phyloP scores from a whole-genome alignment of 2,888 invertebrate species.

The Acleris sparsana region DNA sequence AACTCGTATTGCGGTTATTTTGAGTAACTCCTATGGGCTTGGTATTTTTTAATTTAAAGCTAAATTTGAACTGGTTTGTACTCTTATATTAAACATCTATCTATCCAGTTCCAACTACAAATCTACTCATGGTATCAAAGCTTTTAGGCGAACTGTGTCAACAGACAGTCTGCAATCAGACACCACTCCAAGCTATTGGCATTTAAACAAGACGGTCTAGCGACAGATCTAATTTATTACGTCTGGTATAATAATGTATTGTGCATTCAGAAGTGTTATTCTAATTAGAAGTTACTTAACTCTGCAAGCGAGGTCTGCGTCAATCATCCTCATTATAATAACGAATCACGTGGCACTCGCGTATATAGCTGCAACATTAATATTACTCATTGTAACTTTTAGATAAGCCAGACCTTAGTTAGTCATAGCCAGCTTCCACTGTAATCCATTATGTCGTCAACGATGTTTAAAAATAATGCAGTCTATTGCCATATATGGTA shows the following conservation, averaged over 20 bases:
- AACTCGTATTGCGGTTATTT: slow-evolving; percentile 13
- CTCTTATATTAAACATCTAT: neutral
- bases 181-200: slow-evolving; percentile 9
- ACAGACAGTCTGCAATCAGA: slow-evolving; percentile 18
- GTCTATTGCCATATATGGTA: slow-evolving; percentile 24
- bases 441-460: slow-evolving; percentile 45
- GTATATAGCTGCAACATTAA: slow-evolving; percentile 29
- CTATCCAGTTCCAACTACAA: neutral
- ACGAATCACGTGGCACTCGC: slow-evolving; percentile 28
- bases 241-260: slow-evolving; percentile 24
- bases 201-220: slow-evolving; percentile 19
- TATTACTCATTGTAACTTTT: slow-evolving; percentile 57
- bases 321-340: slow-evolving; percentile 36
- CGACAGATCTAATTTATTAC: slow-evolving; percentile 27
- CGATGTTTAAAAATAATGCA: slow-evolving; percentile 34
- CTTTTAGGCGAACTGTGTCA: slow-evolving; percentile 14
- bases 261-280: slow-evolving; percentile 32
- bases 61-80: neutral
- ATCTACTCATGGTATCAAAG: slow-evolving; percentile 10
- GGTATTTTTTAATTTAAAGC: neutral
- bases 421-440: slow-evolving; percentile 45
- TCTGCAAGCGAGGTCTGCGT: slow-evolving; percentile 21
- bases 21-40: neutral
- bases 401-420: slow-evolving; percentile 58
- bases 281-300: slow-evolving; percentile 35